Conservation (phyloP, 2,113 vertebrate genomes). For the Laterallus jamaicensis region DNA sequence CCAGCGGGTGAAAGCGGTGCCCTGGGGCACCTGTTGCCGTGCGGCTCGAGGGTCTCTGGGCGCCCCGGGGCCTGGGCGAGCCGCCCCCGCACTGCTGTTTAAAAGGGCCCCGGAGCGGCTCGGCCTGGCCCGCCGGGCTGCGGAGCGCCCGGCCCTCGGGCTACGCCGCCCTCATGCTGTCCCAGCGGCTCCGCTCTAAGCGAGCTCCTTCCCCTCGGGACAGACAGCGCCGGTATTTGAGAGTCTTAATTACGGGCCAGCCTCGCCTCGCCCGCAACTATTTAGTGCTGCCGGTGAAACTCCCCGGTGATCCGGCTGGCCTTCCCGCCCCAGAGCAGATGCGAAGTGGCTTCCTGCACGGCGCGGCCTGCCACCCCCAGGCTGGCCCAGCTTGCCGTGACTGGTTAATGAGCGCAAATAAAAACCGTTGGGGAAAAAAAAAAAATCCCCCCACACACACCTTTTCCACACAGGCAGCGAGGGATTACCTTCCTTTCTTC, state of each 20-base stretch:
- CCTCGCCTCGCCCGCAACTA: not conserved
- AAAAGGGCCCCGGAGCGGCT: no score
- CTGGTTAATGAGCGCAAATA: not conserved
- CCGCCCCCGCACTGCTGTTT: no score
- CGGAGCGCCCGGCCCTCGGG: not conserved
- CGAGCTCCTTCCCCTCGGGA: not conserved
- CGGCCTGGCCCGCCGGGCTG: not conserved
- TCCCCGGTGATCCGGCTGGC: not conserved
- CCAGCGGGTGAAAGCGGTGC: not conserved
- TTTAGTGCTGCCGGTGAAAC: not conserved
- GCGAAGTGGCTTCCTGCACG: not conserved
- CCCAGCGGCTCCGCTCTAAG: not conserved
- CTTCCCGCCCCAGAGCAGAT: accelerated
- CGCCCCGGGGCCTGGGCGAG: not conserved
- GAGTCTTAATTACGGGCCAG: not conserved
- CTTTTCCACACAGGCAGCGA: not conserved
- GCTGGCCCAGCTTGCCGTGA: not conserved
- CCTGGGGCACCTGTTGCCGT: not conserved
- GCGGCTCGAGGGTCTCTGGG: not conserved
- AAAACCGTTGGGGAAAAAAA: accelerated
- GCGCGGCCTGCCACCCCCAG: not conserved
- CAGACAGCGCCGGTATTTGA: accelerated
- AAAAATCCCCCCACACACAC: not conserved
- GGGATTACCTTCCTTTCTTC: not conserved
- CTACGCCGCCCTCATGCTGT: not conserved